Conservation (phyloP, 2,888 invertebrate genomes). For the Cordilura impudica region DNA sequence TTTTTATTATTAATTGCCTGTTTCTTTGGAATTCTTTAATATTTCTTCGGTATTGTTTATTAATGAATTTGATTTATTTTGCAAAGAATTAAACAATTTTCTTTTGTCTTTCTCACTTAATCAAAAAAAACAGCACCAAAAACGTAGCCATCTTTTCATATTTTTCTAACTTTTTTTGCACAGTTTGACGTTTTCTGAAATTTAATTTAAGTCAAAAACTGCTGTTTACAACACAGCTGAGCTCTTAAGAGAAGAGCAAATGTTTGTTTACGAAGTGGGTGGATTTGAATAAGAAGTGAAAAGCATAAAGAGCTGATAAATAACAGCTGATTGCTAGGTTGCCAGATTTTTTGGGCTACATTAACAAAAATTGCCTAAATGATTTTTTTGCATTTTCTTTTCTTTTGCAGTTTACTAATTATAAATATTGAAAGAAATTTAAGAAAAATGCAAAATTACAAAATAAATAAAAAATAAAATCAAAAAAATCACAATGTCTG, state of each 20-base stretch:
- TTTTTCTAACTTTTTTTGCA: conserved; percentile 40
- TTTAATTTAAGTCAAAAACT: background rate
- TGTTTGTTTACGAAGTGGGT: background rate
- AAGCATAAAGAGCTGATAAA: conserved; percentile 24
- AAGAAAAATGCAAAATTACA: too few relatives aligned
- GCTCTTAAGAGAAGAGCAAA: background rate
- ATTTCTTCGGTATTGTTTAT: background rate
- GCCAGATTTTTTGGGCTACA: too few relatives aligned
- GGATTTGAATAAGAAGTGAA: background rate
- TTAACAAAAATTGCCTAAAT: background rate
- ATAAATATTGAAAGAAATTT: too few relatives aligned
- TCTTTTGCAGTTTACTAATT: too few relatives aligned
- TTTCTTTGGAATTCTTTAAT: background rate
- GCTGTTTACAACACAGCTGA: conserved; percentile 17
- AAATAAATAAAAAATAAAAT: too few relatives aligned
- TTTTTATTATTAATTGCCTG: background rate
- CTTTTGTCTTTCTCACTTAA: conserved; percentile 18
- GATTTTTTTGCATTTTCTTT: too few relatives aligned
- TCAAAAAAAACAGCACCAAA: conserved; percentile 39
- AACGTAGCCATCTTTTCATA: conserved; percentile 61
- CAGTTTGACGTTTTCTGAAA: conserved; percentile 53
- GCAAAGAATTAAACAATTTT: conserved; percentile 1
- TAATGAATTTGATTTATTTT: conserved; percentile 1
- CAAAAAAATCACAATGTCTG: too few relatives aligned
- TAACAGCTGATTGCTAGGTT: background rate